Base-by-base conservation (phyloP, 2,113 vertebrate genomes). In the Gallinago jamesoni region DNA sequence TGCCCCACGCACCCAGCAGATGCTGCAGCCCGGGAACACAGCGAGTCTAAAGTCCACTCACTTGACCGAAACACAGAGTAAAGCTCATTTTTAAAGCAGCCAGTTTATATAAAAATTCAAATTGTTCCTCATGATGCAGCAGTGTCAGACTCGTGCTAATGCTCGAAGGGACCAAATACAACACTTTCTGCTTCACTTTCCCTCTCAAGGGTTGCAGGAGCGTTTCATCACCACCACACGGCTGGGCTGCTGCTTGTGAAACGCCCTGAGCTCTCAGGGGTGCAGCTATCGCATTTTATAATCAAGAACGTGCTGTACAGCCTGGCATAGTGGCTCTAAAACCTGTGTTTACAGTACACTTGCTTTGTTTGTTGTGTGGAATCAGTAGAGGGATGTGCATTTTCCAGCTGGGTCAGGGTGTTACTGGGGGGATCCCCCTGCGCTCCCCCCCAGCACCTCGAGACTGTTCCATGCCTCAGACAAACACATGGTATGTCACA, bases 321-420 rank as follows among this genome's bases (percentile, higher is more conserved):
- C 6, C 14, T 4, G 41, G 43, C 19, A 31, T 4, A 24, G 17
- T 0, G 3, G 47, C 11, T n/a, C 68, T 48, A 16, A 41, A 62
- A 33, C 23, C 35, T 4, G 3, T 13, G 20, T 35, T 16, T 20
- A 15, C 7, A 13, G 45, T 5, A 28, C 2, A 5, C 25, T 18
- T 23, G 28, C 18, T 59, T 70, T 14, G 19, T n/a, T 59, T 27
- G n/a, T 11, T 27, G 4, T 37, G 39, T 45, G 56, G 18, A 31
- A 55, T 10, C 41, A 6, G 5, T 1, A 28, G 43, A n/a, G 0
- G 1, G 35, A 67, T 0, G 0, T 7, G 13, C 6, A 1, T 30
- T 41, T 22, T 41, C 70, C 91, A 59, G 24, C 28, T 15, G 50
- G 8, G 10, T 14, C 20, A 7, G 56, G 30, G 31, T 25, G 25